Evolutionary conservation across 2,113 vertebrate species (phyloP).

Genomic region (Pangasianodon gigas): DNA sequence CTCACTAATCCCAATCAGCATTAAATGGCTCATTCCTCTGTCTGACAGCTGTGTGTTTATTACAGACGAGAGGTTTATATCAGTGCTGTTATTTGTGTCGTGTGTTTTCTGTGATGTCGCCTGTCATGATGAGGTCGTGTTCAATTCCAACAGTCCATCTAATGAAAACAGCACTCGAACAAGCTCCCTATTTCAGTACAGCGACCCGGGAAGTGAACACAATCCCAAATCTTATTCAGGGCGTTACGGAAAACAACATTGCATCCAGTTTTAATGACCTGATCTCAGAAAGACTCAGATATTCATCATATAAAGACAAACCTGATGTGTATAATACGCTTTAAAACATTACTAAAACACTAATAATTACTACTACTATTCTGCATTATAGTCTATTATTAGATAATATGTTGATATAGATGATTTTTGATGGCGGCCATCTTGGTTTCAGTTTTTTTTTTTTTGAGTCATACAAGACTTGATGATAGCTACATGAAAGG

Average conservation of each 20-base stretch:
- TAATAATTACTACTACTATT: too few relatives aligned
- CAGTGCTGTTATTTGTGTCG: neutral
- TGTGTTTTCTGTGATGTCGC: neutral
- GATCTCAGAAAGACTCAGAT: neutral
- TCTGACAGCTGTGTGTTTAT: neutral
- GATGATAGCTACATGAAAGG: neutral
- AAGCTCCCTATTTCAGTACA: conserved; percentile 11
- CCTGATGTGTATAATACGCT: neutral
- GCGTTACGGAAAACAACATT: neutral
- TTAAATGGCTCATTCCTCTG: neutral
- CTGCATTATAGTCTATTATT: neutral
- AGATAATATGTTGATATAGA: neutral
- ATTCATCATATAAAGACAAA: neutral
- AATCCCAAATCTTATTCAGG: neutral
- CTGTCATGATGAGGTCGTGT: conserved; percentile 9
- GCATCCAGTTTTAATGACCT: neutral
- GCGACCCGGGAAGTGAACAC: neutral
- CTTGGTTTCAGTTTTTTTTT: neutral
- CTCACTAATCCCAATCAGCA: neutral
- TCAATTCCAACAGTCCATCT: neutral
- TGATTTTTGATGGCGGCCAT: neutral
- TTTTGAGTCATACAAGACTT: neutral
- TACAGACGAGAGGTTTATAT: neutral
- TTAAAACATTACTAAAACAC: too few relatives aligned
- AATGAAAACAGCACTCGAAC: neutral